Conservation (phyloP, 1,140 invertebrate genomes). For the Pissodes strobi region DNA sequence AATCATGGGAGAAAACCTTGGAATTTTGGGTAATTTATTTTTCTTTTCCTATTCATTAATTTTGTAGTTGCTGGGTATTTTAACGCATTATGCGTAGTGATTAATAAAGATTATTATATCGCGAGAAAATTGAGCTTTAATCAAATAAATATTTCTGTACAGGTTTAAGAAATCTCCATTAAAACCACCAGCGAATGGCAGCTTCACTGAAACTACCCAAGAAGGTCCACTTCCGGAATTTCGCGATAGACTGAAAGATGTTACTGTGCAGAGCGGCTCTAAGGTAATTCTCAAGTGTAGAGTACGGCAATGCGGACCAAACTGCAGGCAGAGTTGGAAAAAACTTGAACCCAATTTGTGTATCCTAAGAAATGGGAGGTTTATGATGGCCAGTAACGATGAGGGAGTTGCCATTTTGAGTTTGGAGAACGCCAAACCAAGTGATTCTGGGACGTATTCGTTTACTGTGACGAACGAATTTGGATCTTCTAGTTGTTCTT, state of each 20-base stretch:
- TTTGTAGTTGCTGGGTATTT: too few relatives aligned
- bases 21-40: slow-evolving; percentile 61
- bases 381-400: slow-evolving; percentile 56
- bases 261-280: slow-evolving; percentile 43
- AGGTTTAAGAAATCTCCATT: slow-evolving; percentile 39
- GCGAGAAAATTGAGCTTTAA: slow-evolving; percentile 40
- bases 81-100: too few relatives aligned
- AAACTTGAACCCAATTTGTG: slow-evolving; percentile 61
- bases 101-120: too few relatives aligned
- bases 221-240: slow-evolving; percentile 50
- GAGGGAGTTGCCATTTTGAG: slow-evolving; percentile 60
- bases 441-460: slow-evolving; percentile 67
- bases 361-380: slow-evolving; percentile 59
- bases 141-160: slow-evolving; percentile 24
- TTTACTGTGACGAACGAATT: slow-evolving; percentile 66
- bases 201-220: slow-evolving; percentile 38
- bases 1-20: slow-evolving; percentile 62
- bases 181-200: slow-evolving; percentile 56
- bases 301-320: slow-evolving; percentile 43
- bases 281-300: slow-evolving; percentile 49
- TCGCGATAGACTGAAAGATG: slow-evolving; percentile 46
- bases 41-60: too few relatives aligned
- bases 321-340: slow-evolving; percentile 60
- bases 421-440: slow-evolving; percentile 60
- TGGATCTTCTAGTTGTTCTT: slow-evolving; percentile 63